These are phyloP conservation scores for Oncorhynchus clarkii DNA, from an alignment of 2,113 vertebrate species.

Conservation along the genomic window DNA sequence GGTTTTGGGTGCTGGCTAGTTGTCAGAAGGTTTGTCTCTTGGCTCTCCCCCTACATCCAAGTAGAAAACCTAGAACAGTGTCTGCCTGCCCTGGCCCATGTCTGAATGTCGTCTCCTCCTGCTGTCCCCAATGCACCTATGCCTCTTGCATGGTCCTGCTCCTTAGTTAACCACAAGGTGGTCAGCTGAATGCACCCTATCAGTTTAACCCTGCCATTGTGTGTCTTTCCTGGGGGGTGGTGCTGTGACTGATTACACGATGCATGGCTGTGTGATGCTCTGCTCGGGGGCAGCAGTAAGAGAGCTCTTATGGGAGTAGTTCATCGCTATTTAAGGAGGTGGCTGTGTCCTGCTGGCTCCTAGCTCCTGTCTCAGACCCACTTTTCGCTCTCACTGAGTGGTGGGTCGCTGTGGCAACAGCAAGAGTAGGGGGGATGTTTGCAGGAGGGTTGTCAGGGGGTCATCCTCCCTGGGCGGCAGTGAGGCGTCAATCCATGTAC, in stretches of 20 bases:
- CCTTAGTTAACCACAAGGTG: slow-evolving; percentile 62
- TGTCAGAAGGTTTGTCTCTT: slow-evolving; percentile 21
- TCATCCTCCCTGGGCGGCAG: slow-evolving; percentile 46
- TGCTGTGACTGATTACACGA: slow-evolving; percentile 50
- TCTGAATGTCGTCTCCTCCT: slow-evolving; percentile 42
- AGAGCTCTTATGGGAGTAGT: slow-evolving; percentile 48
- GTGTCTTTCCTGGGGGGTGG: slow-evolving; percentile 62
- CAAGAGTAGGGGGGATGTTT: slow-evolving; percentile 62
- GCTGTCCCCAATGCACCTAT: not conserved
- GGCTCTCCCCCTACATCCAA: slow-evolving; percentile 8
- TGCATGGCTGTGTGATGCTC: slow-evolving; percentile 61
- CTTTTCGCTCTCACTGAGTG: slow-evolving; percentile 42
- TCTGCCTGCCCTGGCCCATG: slow-evolving; percentile 53
- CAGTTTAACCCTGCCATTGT: slow-evolving; percentile 64
- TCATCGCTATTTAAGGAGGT: slow-evolving; percentile 75
- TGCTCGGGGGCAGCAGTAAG: slow-evolving; percentile 47
- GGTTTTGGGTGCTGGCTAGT: not conserved
- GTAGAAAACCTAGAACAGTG: slow-evolving; percentile 19
- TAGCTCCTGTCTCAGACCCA: slow-evolving; percentile 50
- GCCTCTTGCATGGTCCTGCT: slow-evolving; percentile 57
- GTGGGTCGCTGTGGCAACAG: slow-evolving; percentile 41
- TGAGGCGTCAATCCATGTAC: slow-evolving; percentile 64
- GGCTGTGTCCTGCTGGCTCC: slow-evolving; percentile 49
- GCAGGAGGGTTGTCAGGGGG: slow-evolving; percentile 68
- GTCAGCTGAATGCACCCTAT: slow-evolving; percentile 66